Conservation (phyloP, 2,888 invertebrate species). For the Dorcus hopei region DNA sequence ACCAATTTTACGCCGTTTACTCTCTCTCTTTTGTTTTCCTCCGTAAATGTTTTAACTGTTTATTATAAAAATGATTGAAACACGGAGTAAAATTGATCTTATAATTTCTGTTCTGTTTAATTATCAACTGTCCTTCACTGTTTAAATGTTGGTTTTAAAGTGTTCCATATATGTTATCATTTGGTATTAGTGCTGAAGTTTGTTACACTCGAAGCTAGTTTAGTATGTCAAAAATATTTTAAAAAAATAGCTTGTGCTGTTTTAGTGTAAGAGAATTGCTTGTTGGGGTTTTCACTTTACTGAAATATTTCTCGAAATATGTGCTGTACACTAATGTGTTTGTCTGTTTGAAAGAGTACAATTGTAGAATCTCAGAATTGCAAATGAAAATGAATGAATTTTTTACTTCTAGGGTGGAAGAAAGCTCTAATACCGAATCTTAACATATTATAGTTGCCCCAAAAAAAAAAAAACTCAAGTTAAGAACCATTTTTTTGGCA, state of each 20-base stretch:
- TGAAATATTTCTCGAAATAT: too few species aligned
- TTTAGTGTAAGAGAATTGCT: too few species aligned
- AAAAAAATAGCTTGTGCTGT: too few species aligned
- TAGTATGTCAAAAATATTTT: too few species aligned
- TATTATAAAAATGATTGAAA: constrained; percentile 3
- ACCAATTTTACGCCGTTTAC: constrained; percentile 8
- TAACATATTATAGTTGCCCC: constrained; percentile 8
- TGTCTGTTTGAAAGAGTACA: too few species aligned
- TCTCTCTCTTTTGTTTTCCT: constrained; percentile 2
- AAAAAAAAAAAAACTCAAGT: neutral
- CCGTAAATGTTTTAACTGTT: constrained; percentile 4
- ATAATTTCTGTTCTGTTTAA: constrained; percentile 9
- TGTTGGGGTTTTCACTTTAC: too few species aligned
- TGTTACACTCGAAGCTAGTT: neutral
- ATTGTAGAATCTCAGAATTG: too few species aligned
- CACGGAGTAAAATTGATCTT: constrained; percentile 11
- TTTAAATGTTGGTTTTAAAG: constrained; percentile 15
- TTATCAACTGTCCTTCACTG: constrained; percentile 15
- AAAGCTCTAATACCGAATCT: constrained; percentile 20
- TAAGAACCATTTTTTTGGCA: neutral
- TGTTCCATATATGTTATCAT: constrained; percentile 19
- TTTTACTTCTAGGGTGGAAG: constrained; percentile 14
- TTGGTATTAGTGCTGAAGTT: constrained; percentile 18
- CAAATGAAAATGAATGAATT: too few species aligned
- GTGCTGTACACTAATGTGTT: too few species aligned